phyloP scores from a whole-genome alignment of 2,113 vertebrate genomes.

The Microcebus lehilahytsara region DNA sequence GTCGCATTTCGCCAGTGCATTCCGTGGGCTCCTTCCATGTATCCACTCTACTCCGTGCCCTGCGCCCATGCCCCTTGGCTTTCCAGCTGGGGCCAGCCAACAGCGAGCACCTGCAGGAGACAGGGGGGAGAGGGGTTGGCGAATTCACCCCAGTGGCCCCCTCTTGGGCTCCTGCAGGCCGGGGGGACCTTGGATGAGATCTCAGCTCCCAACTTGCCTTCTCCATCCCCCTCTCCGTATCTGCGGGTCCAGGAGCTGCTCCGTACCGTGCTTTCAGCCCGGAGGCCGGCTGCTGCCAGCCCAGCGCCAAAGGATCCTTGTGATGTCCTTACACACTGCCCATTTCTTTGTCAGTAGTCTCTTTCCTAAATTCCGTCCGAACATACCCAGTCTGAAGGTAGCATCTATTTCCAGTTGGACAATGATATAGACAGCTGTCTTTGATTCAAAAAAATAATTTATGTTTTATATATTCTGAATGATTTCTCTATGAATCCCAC shows the following conservation, averaged over 20 bases:
- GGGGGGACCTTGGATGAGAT: neutral
- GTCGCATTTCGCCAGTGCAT: neutral
- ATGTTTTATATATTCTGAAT: neutral
- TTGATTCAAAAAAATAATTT: neutral
- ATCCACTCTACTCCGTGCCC: neutral
- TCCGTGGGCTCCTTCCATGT: no score
- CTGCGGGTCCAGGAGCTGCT: neutral
- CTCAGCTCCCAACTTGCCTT: no score
- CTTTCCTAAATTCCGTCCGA: neutral
- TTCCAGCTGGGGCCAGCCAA: neutral
- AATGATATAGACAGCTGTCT: neutral
- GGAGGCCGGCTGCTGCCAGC: neutral
- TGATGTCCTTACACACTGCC: neutral
- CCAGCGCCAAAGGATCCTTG: neutral
- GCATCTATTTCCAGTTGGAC: constrained; percentile 9
- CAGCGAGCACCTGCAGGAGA: neutral
- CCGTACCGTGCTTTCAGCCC: accelerated
- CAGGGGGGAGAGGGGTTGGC: neutral
- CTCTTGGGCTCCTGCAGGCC: neutral
- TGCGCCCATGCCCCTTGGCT: accelerated
- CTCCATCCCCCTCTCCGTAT: neutral
- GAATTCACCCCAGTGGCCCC: no score
- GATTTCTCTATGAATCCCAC: neutral
- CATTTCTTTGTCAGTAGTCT: neutral
- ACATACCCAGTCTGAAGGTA: neutral